phyloP scores from a whole-genome alignment of 2,113 vertebrate species.

The Sakesphorus luctuosus region DNA sequence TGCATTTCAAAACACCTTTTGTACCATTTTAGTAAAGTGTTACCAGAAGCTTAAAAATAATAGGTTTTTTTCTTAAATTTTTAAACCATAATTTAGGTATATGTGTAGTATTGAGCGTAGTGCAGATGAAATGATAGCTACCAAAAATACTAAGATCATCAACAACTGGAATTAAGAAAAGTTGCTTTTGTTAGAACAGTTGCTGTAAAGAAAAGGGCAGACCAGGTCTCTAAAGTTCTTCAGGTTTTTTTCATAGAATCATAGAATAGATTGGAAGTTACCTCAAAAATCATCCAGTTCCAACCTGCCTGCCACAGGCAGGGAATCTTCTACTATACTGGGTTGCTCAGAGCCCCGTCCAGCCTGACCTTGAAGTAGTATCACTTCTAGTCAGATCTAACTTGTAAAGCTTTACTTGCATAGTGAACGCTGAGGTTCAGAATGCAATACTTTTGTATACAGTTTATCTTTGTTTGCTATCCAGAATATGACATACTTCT shows the following conservation, averaged over 20 bases:
- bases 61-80: neutral
- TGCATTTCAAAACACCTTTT: neutral
- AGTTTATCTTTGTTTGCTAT: neutral
- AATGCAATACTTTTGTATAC: neutral
- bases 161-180: neutral
- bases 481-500: neutral
- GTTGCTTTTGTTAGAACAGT: neutral
- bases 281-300: neutral
- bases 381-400: neutral
- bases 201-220: neutral
- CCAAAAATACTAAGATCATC: neutral
- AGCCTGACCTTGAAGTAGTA: neutral
- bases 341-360: neutral
- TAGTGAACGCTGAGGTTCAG: neutral
- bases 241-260: neutral
- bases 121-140: neutral
- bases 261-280: neutral
- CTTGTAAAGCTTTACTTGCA: neutral
- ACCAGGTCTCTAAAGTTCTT: neutral
- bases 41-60: neutral
- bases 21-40: neutral
- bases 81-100: neutral
- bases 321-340: neutral
- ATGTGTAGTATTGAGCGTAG: fast-evolving
- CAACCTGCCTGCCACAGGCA: neutral